Base-by-base conservation (phyloP, 1,140 invertebrate genomes). In the Caerostris extrusa region DNA sequence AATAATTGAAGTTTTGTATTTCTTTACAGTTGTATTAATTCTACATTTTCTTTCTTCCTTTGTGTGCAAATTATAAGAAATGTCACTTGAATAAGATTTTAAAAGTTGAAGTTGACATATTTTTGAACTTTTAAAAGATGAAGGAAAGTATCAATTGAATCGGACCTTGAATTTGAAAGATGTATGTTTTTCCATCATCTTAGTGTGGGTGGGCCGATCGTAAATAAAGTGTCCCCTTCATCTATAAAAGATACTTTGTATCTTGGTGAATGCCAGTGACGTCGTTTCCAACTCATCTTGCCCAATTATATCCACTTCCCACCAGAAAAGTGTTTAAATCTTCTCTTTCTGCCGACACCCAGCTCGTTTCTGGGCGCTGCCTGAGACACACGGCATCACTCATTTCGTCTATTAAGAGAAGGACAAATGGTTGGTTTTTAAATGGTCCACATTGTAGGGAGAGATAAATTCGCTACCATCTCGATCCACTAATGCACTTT, bases 181-280 rank as follows among this genome's bases (percentile, higher is more conserved):
- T 34, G 2, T 34, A 34, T 34, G 34, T 14, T 12, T n/a, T 12
- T 67, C 12, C 61, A 5, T 67, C 69, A 34, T 34, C 34, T 7
- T 34, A 34, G 69, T 77, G 69, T 77, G 69, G 69, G 69, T 77
- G 71, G 71, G 61, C 61, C 10, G 61, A 67, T 77, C 71, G 34
- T 77, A 53, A 77, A 77, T 77, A 77, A 34, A 34, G 10, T 12
- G 34, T 34, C 34, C 14, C 71, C 50, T 14, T 77, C 50, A 77
- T 7, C 71, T 7, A 34, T 7, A 12, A 77, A 34, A 77, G 69
- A 10, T 10, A 77, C 69, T 77, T 77, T 77, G 69, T 77, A 77
- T 53, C 34, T 12, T 10, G 50, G 50, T 77, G 69, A 77, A 77
- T 77, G 69, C 69, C 69, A 10, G 8, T 77, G 71, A 77, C 71